Evolutionary conservation across 2,797 vertebrate genomes (phyloP), one percentile per base, ranked within the genome.

Genomic region (Euthynnus affinis): DNA sequence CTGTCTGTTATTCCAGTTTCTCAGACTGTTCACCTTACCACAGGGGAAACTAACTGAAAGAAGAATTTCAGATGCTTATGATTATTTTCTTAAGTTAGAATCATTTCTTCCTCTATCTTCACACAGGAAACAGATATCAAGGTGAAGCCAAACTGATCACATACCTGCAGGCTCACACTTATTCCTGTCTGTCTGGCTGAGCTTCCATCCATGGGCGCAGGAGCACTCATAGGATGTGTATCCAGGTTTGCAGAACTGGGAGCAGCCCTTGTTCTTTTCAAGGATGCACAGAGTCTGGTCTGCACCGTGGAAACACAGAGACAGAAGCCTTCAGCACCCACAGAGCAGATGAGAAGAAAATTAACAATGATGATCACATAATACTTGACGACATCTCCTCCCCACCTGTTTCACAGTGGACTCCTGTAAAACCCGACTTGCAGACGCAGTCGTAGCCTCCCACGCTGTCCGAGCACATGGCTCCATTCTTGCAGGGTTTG

Each of bases 391-490:
- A 0, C 0, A 9, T 34, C 34, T 53, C 57, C 34, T 53, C 57
- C 84, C 86, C 72, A 96, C 95, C 95, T 8, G 78, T 89, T 64
- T 95, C 95, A 46, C 95, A 96, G 89, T 95, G 92, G 52, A 88
- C 70, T 15, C 95, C 95, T 0, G 87, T 58, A 59, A 96, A 96
- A 13, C 95, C 95, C 0, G 95, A 83, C 85, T 96, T 96, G 90
- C 95, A 96, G 71, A 95, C 89, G 8, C 95, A 96, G 86, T 96
- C 95, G 18, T 95, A 96, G 60, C 95, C 93, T 32, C 95, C 95
- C 5, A 96, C 95, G 12, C 95, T 96, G 92, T 96, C 95, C 0
- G 95, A 95, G 74, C 95, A 96, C 92, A 96, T 80, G 69, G 93
- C 95, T 59, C 95, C 95, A 7, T 96, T 96, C 82, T 94, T 94